A percentile compares a stretch with the other conserved stretches of the same genome.
Evolutionary conservation across 2,888 invertebrate species (phyloP).

Genomic region (Sarcophaga carnaria): DNA sequence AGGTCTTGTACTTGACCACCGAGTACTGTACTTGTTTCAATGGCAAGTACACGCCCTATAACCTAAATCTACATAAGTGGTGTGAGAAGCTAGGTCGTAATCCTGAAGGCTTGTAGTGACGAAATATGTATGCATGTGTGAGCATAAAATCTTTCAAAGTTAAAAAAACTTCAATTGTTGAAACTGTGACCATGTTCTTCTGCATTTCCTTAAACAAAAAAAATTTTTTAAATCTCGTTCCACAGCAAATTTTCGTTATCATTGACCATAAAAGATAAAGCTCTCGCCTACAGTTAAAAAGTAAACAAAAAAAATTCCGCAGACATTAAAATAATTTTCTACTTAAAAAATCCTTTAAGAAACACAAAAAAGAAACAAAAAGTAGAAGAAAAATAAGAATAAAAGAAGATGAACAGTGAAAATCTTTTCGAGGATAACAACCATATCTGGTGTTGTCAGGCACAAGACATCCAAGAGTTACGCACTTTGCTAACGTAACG

Average conservation of each 20-base stretch:
- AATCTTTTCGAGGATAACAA: conserved; percentile 43
- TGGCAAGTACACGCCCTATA: no score
- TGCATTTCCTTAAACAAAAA: no score
- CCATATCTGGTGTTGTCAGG: conserved; percentile 51
- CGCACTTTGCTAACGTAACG: conserved; percentile 11
- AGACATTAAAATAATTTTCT: conserved; percentile 38
- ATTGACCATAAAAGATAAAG: not conserved
- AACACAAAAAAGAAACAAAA: conserved; percentile 12
- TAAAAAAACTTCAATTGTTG: no score
- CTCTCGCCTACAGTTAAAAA: not conserved
- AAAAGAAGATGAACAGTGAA: conserved; percentile 2
- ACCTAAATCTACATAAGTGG: no score
- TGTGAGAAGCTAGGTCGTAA: no score
- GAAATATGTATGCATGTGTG: no score
- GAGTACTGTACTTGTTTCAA: no score
- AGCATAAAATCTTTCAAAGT: no score
- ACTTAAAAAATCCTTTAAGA: conserved; percentile 39
- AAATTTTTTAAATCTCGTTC: not conserved
- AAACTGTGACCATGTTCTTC: no score
- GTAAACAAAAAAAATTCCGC: not conserved
- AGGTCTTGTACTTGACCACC: no score
- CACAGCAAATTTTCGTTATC: not conserved
- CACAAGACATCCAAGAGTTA: conserved; percentile 20
- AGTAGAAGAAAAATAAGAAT: not conserved
- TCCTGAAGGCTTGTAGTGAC: no score